Percentiles rank a stretch among this genome's conserved stretches.
Evolutionary conservation across 1,140 invertebrate genomes (phyloP).

Genomic region (Cydia amplana): DNA sequence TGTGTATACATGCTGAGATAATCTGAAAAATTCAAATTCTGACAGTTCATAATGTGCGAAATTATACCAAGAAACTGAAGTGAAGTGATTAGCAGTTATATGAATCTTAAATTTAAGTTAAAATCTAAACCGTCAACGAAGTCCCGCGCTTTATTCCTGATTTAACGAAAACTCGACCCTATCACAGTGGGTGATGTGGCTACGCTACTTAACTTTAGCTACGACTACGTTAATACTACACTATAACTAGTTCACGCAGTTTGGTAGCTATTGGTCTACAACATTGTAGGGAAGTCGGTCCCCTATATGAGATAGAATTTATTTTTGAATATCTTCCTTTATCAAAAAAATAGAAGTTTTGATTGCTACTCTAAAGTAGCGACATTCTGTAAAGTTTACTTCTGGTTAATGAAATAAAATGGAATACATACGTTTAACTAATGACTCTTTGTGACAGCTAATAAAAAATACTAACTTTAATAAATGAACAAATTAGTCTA

Average conservation of each 20-base stretch:
- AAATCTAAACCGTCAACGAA: slow-evolving; percentile 53
- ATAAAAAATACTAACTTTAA: background rate
- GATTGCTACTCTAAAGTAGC: too few species aligned
- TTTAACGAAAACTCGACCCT: slow-evolving; percentile 58
- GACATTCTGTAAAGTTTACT: background rate
- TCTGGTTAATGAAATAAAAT: background rate
- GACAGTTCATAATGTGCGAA: background rate
- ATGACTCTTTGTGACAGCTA: slow-evolving; percentile 5
- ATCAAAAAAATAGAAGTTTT: too few species aligned
- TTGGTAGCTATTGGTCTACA: background rate
- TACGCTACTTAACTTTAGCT: slow-evolving; percentile 37
- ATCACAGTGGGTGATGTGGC: slow-evolving; percentile 76
- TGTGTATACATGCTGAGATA: too few species aligned
- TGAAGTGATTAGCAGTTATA: background rate
- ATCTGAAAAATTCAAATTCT: too few species aligned
- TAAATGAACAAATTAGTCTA: background rate
- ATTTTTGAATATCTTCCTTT: too few species aligned
- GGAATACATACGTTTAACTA: background rate
- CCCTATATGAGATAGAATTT: too few species aligned
- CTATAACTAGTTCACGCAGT: background rate
- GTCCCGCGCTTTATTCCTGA: slow-evolving; percentile 53
- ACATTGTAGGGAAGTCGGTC: too few species aligned
- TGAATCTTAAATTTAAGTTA: slow-evolving; percentile 34
- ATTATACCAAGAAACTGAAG: background rate
- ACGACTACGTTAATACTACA: slow-evolving; percentile 32